Base-by-base conservation (phyloP, 2,888 invertebrate species). In the Xanthorhoe designata region DNA sequence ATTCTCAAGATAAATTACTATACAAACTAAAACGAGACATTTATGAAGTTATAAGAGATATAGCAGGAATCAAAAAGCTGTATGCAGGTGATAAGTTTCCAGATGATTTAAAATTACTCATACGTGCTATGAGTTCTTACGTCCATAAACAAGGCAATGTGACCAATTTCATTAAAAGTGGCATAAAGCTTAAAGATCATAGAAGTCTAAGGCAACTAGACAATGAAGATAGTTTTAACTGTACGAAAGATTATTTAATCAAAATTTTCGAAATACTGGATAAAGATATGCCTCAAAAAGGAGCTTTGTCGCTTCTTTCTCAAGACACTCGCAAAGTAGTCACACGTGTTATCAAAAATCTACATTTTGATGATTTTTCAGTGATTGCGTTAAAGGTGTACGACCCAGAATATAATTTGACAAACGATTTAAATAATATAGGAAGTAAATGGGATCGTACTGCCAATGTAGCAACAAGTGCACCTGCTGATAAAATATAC, bases 11-110 rank as follows among this genome's bases (percentile, higher is more conserved):
- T 2, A 82, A 80, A 58, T 78, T 82, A n/a, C 49, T 83, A 7
- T 70, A 71, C 6, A 89, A 87, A 75, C 68, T 90, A n/a, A 87
- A 85, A 80, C 72, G 57, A 29, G 88, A 90, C 65, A 81, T 90
- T 32, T 80, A 81, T 29, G 83, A 85, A 75, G 85, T 88, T 1
- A 74, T 89, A 24, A 80, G 55, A 73, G 87, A 88, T 66, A 71
- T 89, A 13, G 64, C 76, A 17, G 64, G 54, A 10, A 80, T 90
- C 57, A 80, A 85, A 75, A 82, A 77, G 68, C 38, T 77, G 7
- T 72, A 77, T 24, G 69, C 75, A 51, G 63, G 58, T 13, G 61
- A 71, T 0, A 67, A 72, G 4, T 15, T 88, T 2, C 81, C 85
- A 1, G 69, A 79, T 18, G 80, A 87, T 58, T 72, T 89, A 35